Percentiles rank a stretch among this genome's conserved stretches.
These are phyloP conservation scores for Akabosia matsudoensis DNA, from an alignment of 1,140 invertebrate genomes.

Conservation along the genomic window DNA sequence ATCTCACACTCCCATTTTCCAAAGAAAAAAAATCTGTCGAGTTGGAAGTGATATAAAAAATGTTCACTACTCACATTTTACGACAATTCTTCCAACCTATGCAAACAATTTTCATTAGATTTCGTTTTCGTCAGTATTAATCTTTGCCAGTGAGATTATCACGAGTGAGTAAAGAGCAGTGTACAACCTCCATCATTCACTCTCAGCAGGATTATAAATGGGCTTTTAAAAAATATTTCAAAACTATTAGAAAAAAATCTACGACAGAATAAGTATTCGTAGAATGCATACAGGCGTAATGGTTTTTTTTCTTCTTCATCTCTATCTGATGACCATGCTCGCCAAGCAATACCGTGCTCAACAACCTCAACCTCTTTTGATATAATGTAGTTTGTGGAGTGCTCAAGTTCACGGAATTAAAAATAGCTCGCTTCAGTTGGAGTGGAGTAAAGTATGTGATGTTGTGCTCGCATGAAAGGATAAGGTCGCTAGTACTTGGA, in stretches of 20 bases:
- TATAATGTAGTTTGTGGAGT: background rate
- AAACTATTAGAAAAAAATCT: too few species aligned
- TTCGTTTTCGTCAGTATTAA: too few species aligned
- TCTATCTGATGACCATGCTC: too few species aligned
- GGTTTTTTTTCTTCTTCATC: background rate
- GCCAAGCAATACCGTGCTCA: background rate
- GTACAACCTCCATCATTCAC: too few species aligned
- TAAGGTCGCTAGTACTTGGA: background rate
- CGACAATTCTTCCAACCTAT: too few species aligned
- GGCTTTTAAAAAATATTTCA: background rate
- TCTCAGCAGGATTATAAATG: background rate
- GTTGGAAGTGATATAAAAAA: constrained; percentile 7
- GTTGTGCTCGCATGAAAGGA: background rate
- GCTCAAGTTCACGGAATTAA: constrained; percentile 19
- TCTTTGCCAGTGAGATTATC: too few species aligned
- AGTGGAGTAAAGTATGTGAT: background rate
- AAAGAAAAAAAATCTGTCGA: constrained; percentile 20
- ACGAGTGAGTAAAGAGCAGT: too few species aligned
- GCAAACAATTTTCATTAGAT: too few species aligned
- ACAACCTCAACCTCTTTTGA: constrained; percentile 21
- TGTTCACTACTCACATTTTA: background rate
- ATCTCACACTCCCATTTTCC: constrained; percentile 21
- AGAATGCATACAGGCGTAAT: background rate
- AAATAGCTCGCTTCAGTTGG: constrained; percentile 12
- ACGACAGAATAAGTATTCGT: constrained; percentile 8